A percentile compares a stretch with the other conserved stretches of the same genome.
Conservation (phyloP, 1,140 invertebrate genomes). For the Listronotus bonariensis region DNA sequence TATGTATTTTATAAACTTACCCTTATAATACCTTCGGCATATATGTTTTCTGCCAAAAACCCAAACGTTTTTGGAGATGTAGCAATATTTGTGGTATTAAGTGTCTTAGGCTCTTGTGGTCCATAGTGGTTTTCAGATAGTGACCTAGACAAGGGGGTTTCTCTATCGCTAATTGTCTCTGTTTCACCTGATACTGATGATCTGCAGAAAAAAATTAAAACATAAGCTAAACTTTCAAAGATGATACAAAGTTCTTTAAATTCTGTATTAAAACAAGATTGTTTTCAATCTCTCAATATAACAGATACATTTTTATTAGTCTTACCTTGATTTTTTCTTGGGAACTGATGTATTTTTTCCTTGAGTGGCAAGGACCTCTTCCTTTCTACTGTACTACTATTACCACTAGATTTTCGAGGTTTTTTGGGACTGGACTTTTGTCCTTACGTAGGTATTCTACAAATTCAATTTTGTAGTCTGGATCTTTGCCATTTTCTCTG, state of each 20-base stretch:
- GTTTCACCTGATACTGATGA: background rate
- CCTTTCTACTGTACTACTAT: constrained; percentile 10
- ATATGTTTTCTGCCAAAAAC: constrained; percentile 21
- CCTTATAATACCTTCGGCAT: constrained; percentile 27
- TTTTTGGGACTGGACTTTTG: constrained; percentile 6
- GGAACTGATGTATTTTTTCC: constrained; percentile 24
- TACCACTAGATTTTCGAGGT: constrained; percentile 10
- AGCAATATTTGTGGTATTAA: constrained; percentile 21
- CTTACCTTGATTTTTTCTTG: constrained; percentile 21
- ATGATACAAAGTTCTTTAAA: too few species aligned
- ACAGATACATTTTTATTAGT: background rate
- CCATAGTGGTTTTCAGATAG: background rate
- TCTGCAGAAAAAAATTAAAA: background rate
- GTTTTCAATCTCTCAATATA: too few species aligned
- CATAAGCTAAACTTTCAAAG: too few species aligned
- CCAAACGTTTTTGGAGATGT: constrained; percentile 25
- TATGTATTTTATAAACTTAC: background rate
- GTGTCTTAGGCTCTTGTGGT: background rate
- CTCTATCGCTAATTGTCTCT: background rate
- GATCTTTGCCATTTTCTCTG: constrained; percentile 17
- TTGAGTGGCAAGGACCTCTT: constrained; percentile 16
- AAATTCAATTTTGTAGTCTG: constrained; percentile 23
- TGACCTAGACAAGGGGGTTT: background rate
- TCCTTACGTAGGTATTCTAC: constrained; percentile 18
- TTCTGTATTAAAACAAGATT: too few species aligned